Evolutionary conservation across 2,888 invertebrate species (phyloP).

Genomic region (Harpalus rubripes): DNA sequence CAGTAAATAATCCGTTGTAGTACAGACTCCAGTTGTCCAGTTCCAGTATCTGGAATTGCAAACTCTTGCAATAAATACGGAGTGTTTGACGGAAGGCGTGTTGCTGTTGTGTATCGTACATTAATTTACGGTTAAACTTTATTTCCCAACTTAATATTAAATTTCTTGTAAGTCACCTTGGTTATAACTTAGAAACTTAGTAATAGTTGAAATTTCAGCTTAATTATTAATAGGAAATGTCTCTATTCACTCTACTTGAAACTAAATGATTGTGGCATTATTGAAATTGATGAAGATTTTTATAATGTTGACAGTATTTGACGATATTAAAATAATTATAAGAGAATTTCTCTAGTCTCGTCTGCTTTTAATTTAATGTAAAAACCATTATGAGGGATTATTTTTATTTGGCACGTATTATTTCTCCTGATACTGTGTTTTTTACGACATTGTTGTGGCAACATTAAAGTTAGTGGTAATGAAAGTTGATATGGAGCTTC

Average conservation of each 20-base stretch:
- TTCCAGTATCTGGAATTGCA: conserved; percentile 3
- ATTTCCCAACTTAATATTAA: conserved; percentile 45
- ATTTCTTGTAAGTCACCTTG: conserved; percentile 48
- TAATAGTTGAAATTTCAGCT: conserved; percentile 44
- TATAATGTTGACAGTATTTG: too few species aligned
- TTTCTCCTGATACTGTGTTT: conserved; percentile 4
- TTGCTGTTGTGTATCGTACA: conserved; percentile 20
- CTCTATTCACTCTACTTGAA: neutral
- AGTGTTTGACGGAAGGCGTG: conserved; percentile 35
- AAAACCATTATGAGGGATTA: conserved; percentile 7
- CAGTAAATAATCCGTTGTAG: conserved; percentile 7
- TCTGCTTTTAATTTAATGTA: neutral
- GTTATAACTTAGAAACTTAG: conserved; percentile 21
- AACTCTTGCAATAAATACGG: conserved; percentile 29
- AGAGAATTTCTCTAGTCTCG: too few species aligned
- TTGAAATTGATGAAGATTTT: too few species aligned
- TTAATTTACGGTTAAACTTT: conserved; percentile 42
- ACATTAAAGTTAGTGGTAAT: conserved; percentile 35
- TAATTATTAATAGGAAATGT: conserved; percentile 32
- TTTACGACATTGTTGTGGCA: conserved; percentile 21
- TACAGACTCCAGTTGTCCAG: neutral
- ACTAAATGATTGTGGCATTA: too few species aligned
- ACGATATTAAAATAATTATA: too few species aligned
- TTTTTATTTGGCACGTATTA: conserved; percentile 21
- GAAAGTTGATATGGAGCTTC: conserved; percentile 18